A percentile compares a stretch with the other conserved stretches of the same genome.
Evolutionary conservation across 2,797 vertebrate species (phyloP).

Genomic region (Nothura maculosa): DNA sequence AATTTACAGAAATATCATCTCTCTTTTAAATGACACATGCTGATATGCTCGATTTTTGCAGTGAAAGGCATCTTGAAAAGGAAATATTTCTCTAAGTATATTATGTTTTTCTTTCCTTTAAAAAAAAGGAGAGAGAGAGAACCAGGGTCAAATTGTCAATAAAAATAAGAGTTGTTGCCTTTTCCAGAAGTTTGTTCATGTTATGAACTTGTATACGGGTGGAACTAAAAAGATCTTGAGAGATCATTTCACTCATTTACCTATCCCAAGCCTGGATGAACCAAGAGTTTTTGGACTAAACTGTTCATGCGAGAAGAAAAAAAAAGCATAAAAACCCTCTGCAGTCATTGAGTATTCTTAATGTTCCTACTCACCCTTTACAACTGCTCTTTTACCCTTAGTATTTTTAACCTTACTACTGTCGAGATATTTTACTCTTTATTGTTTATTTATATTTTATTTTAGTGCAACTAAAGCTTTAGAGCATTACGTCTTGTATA

Average conservation of each 20-base stretch:
- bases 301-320: not conserved
- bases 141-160: not conserved
- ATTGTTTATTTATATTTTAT: not conserved
- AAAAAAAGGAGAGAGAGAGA: not conserved
- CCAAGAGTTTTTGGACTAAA: not conserved
- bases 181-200: not conserved
- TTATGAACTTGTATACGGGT: not conserved
- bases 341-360: not conserved
- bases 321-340: not conserved
- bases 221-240: not conserved
- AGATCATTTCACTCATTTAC: not conserved
- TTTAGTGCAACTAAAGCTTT: not conserved
- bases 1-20: not conserved
- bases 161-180: not conserved
- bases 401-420: not conserved
- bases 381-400: not conserved
- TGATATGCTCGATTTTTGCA: not conserved
- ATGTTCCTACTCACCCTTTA: not conserved
- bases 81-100: accelerated
- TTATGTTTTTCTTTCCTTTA: not conserved
- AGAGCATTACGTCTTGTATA: accelerated
- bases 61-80: not conserved
- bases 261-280: not conserved
- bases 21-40: not conserved
- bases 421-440: accelerated